Percentiles rank a stretch among this genome's conserved stretches.
Evolutionary conservation across 2,797 vertebrate genomes (phyloP).

Genomic region (Eidolon dupreanum): DNA sequence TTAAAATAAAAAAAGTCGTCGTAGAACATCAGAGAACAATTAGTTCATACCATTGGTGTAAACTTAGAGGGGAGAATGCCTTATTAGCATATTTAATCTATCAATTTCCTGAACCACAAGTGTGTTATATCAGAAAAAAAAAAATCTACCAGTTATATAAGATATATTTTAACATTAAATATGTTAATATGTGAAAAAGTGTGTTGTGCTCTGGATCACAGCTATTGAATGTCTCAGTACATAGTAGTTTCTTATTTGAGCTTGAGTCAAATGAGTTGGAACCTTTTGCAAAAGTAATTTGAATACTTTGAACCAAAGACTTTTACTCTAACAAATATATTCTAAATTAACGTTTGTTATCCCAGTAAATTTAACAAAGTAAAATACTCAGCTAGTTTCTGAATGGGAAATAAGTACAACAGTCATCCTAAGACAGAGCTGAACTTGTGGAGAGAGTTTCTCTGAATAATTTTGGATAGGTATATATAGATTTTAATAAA

Average conservation of each 20-base stretch:
- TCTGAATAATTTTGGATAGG: neutral
- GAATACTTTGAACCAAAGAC: neutral
- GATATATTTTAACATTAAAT: neutral
- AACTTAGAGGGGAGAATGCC: neutral
- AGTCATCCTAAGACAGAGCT: neutral
- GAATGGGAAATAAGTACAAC: constrained; percentile 40
- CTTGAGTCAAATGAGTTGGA: neutral
- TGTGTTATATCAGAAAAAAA: neutral
- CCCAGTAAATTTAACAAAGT: neutral
- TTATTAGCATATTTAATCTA: neutral
- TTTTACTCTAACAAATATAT: constrained; percentile 31
- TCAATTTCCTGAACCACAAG: neutral
- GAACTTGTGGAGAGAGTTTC: neutral
- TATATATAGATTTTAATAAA: neutral
- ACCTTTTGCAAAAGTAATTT: neutral
- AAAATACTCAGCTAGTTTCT: neutral
- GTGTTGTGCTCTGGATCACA: neutral
- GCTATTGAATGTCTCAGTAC: neutral
- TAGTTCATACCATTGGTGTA: neutral
- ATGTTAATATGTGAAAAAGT: neutral
- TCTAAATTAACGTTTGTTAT: constrained; percentile 19
- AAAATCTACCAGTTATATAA: neutral
- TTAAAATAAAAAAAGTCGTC: neutral
- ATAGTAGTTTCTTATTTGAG: neutral
- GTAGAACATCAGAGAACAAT: neutral